These are phyloP conservation scores for Hydra vulgaris DNA, from an alignment of 30 jellyfish, hydroid and myxozoan genomes.

Conservation along the genomic window DNA sequence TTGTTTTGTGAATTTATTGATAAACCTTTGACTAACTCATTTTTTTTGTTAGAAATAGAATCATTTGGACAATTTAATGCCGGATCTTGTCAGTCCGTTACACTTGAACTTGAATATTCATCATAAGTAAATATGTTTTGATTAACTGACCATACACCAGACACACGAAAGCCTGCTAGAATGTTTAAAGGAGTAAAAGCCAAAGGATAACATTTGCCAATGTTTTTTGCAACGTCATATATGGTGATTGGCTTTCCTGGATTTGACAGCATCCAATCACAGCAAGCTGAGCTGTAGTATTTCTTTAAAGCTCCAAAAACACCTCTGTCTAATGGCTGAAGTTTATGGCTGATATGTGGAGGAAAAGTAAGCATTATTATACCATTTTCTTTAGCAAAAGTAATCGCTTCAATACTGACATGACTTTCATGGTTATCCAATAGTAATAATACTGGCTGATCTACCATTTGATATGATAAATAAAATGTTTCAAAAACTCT, in stretches of 20 bases:
- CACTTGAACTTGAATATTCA: background rate
- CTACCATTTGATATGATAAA: background rate
- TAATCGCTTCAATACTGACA: background rate
- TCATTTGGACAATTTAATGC: background rate
- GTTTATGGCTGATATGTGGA: background rate
- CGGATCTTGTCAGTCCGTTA: background rate
- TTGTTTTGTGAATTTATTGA: background rate
- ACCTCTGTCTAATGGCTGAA: background rate
- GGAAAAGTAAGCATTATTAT: background rate
- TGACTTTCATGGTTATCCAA: background rate
- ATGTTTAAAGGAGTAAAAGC: background rate
- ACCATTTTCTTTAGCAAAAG: background rate
- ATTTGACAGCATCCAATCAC: background rate
- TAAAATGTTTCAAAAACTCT: background rate
- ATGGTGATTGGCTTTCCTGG: background rate
- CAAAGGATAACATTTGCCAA: background rate
- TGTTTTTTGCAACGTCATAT: background rate
- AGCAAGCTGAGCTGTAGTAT: background rate
- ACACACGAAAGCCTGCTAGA: background rate
- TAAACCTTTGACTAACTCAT: background rate
- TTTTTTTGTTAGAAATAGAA: background rate
- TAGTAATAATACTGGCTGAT: background rate
- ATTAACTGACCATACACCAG: background rate
- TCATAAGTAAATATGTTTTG: background rate
- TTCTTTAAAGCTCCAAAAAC: background rate